Percentiles rank a stretch among this genome's conserved stretches.
Conservation (phyloP, 2,797 vertebrate genomes). For the Bryconaethiops microstoma region DNA sequence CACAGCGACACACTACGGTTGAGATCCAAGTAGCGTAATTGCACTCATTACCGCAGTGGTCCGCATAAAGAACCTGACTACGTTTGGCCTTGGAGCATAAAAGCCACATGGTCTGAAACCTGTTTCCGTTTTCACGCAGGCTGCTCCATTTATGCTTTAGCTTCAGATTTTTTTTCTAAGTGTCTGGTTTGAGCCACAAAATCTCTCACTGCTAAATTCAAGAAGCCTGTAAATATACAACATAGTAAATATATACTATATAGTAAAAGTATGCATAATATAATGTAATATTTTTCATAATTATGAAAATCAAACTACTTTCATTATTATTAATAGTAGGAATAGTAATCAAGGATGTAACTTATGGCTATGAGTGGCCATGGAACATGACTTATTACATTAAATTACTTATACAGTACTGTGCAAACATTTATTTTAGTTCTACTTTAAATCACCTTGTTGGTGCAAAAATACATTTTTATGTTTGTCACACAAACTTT, state of each 20-base stretch:
- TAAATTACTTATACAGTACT: too few relatives aligned
- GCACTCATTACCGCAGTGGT: background rate
- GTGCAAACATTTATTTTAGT: too few relatives aligned
- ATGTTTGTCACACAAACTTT: too few relatives aligned
- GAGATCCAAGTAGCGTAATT: slow-evolving; percentile 10
- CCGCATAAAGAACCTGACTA: background rate
- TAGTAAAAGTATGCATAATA: too few relatives aligned
- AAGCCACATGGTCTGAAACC: background rate
- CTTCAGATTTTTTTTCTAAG: background rate
- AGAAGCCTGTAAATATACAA: background rate
- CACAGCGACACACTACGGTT: background rate
- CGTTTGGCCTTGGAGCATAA: background rate
- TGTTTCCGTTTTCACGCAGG: slow-evolving; percentile 3
- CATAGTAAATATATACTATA: background rate
- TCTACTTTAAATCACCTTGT: too few relatives aligned
- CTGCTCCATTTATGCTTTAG: slow-evolving; percentile 18
- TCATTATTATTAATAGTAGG: background rate
- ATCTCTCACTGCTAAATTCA: too few relatives aligned
- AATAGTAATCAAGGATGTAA: background rate
- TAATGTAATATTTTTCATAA: background rate
- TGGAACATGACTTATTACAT: too few relatives aligned
- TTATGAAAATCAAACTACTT: background rate
- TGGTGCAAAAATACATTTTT: too few relatives aligned
- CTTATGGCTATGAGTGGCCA: background rate
- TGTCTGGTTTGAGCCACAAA: slow-evolving; percentile 4